A percentile compares a stretch with the other conserved stretches of the same genome.
Evolutionary conservation across 2,888 invertebrate species (phyloP).

Genomic region (Catotricha subobsoleta): DNA sequence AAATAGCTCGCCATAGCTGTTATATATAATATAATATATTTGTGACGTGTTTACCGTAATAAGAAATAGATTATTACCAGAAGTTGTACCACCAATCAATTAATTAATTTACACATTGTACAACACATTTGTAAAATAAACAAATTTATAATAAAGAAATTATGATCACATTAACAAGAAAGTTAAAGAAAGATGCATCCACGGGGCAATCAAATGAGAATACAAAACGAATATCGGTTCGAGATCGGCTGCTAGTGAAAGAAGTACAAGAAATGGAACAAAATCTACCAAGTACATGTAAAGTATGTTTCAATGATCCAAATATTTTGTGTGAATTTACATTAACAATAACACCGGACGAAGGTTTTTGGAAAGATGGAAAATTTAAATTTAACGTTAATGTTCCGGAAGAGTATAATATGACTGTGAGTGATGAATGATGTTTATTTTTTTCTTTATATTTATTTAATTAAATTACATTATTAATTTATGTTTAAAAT

Average conservation of each 20-base stretch:
- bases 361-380: slow-evolving; percentile 80
- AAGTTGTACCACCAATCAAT: too few relatives aligned
- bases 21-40: too few relatives aligned
- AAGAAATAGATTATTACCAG: too few relatives aligned
- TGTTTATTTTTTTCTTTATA: too few relatives aligned
- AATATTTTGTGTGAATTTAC: slow-evolving; percentile 65
- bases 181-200: slow-evolving; percentile 26
- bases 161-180: slow-evolving; percentile 33
- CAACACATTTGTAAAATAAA: too few relatives aligned
- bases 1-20: too few relatives aligned
- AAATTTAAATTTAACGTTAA: slow-evolving; percentile 68
- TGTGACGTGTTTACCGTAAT: too few relatives aligned
- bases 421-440: slow-evolving; percentile 52
- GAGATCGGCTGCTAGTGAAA: slow-evolving; percentile 41
- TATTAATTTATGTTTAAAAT: too few relatives aligned
- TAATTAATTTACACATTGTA: too few relatives aligned
- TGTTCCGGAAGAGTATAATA: slow-evolving; percentile 90
- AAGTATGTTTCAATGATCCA: slow-evolving; percentile 63
- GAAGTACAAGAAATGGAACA: slow-evolving; percentile 79
- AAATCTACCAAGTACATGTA: slow-evolving; percentile 62
- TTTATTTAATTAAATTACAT: too few relatives aligned
- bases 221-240: slow-evolving; percentile 33
- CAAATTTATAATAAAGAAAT: too few relatives aligned
- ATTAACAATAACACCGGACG: slow-evolving; percentile 61
- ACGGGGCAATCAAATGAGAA: neutral